phyloP scores from a whole-genome alignment of 1,140 invertebrate species.

The Thaumetopoea pityocampa region DNA sequence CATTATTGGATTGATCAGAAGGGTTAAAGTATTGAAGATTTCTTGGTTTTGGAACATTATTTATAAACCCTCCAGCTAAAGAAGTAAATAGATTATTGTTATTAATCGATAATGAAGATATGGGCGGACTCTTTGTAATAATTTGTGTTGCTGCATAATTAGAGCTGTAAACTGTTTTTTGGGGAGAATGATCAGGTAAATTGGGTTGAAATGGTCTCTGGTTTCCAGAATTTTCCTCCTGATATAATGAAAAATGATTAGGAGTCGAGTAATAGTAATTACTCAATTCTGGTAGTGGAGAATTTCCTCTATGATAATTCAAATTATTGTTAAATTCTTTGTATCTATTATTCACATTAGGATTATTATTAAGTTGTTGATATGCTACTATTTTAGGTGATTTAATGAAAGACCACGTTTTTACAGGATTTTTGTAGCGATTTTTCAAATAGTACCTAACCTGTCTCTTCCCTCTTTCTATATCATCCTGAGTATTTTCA shows the following conservation, averaged over 20 bases:
- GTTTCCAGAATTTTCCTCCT: slow-evolving; percentile 32
- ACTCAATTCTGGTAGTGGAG: slow-evolving; percentile 27
- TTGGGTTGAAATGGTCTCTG: slow-evolving; percentile 54
- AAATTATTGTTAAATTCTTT: slow-evolving; percentile 25
- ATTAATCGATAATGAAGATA: slow-evolving; percentile 67
- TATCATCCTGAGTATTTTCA: slow-evolving; percentile 36
- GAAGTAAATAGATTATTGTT: slow-evolving; percentile 64
- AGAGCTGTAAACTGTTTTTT: slow-evolving; percentile 29
- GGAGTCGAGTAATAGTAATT: slow-evolving; percentile 36
- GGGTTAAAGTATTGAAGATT: slow-evolving; percentile 29
- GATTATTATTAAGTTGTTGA: slow-evolving; percentile 41
- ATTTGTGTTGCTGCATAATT: slow-evolving; percentile 47
- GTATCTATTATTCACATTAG: slow-evolving; percentile 36
- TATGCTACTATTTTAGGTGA: slow-evolving; percentile 39
- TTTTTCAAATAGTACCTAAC: slow-evolving; percentile 61
- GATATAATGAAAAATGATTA: slow-evolving; percentile 41
- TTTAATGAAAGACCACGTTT: slow-evolving; percentile 41
- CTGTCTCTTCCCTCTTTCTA: slow-evolving; percentile 71
- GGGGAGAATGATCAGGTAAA: slow-evolving; percentile 41
- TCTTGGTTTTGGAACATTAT: slow-evolving; percentile 54
- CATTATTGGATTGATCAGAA: slow-evolving; percentile 27
- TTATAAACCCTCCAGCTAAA: slow-evolving; percentile 76
- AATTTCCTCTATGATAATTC: slow-evolving; percentile 28
- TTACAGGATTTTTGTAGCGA: slow-evolving; percentile 39
- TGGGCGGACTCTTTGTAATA: slow-evolving; percentile 74